These are phyloP conservation scores for Drosophila baimaii DNA, from an alignment of 1,140 invertebrate genomes.

Conservation along the genomic window DNA sequence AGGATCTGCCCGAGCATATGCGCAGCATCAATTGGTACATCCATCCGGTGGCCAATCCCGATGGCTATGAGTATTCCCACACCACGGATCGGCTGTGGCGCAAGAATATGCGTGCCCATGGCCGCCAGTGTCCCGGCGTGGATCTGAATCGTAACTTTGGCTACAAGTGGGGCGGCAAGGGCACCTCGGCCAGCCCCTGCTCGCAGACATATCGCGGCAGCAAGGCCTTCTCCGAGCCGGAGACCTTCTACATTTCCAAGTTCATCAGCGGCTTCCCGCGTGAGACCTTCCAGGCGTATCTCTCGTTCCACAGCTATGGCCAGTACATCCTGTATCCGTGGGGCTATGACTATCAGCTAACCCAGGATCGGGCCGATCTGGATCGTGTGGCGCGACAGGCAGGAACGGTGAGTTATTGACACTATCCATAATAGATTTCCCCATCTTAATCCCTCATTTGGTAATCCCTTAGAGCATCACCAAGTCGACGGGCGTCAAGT, in stretches of 20 bases:
- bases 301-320: constrained; percentile 95
- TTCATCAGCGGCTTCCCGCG: constrained; percentile 85
- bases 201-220: constrained; percentile 95
- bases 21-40: constrained; percentile 93
- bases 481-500: constrained; percentile 87
- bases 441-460: not conserved
- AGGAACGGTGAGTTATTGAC: constrained; percentile 85
- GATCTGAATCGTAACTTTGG: constrained; percentile 94
- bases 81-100: constrained; percentile 91
- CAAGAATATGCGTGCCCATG: constrained; percentile 88
- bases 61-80: constrained; percentile 94
- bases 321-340: constrained; percentile 94
- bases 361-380: constrained; percentile 90
- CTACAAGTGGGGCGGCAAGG: constrained; percentile 91
- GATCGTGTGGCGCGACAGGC: constrained; percentile 89
- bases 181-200: constrained; percentile 95
- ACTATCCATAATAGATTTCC: not conserved
- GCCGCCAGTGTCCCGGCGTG: constrained; percentile 88
- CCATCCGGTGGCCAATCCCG: constrained; percentile 92
- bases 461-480: constrained; percentile 86
- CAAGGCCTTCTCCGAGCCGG: constrained; percentile 95
- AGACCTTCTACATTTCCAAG: constrained; percentile 90
- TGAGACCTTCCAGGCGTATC: constrained; percentile 88
- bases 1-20: constrained; percentile 88
- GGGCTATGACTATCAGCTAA: constrained; percentile 90